Evolutionary conservation across 2,888 invertebrate species (phyloP).

Genomic region (Amblyjoppa proteus): DNA sequence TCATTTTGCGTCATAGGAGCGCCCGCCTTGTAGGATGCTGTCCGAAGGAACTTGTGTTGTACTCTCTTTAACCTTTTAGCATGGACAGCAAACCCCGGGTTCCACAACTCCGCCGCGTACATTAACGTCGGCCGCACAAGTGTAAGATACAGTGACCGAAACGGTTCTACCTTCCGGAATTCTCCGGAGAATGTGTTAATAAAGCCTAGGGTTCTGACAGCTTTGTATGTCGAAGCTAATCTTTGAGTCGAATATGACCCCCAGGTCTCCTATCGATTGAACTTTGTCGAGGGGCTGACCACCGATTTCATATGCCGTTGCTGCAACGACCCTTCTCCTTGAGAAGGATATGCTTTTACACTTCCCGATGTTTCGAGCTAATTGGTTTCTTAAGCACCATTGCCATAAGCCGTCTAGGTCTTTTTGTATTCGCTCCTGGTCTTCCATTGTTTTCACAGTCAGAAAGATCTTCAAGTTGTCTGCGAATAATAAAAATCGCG

Average conservation of each 20-base stretch:
- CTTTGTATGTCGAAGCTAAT: not conserved
- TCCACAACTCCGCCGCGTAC: too few species aligned
- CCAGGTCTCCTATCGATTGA: not conserved
- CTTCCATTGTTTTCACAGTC: not conserved
- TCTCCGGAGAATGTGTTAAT: too few species aligned
- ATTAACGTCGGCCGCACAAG: too few species aligned
- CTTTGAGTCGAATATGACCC: not conserved
- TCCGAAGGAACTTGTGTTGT: not conserved
- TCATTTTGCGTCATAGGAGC: not conserved
- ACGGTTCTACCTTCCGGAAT: too few species aligned
- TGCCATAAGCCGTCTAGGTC: not conserved
- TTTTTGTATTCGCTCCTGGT: not conserved
- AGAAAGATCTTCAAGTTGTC: too few species aligned
- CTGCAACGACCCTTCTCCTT: not conserved
- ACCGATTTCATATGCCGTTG: not conserved
- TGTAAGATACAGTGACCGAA: too few species aligned
- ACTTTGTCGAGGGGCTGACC: not conserved
- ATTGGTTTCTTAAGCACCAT: not conserved
- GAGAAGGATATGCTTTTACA: not conserved
- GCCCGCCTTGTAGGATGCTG: not conserved
- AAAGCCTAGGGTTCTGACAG: too few species aligned
- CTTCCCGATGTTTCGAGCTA: not conserved
- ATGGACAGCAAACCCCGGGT: too few species aligned
- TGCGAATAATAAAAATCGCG: not conserved
- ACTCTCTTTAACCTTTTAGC: too few species aligned